Evolutionary conservation across 2,888 invertebrate species (phyloP).

Genomic region (Sacculina carcini): DNA sequence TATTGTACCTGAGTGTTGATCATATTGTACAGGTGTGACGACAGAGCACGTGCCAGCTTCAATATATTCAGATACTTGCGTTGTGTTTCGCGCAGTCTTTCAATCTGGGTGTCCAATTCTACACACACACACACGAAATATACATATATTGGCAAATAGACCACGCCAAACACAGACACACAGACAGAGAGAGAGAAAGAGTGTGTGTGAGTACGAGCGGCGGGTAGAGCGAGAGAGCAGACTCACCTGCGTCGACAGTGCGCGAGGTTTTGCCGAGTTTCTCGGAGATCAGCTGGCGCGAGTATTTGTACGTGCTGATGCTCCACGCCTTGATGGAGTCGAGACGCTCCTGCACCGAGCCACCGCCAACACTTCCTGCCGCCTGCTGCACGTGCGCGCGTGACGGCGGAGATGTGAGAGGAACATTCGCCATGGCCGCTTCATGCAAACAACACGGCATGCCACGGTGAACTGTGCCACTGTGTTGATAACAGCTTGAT

Average conservation of each 20-base stretch:
- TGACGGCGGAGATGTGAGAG: constrained; percentile 1
- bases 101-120: constrained; percentile 84
- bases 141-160: not conserved
- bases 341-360: constrained; percentile 29
- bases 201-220: not conserved
- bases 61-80: constrained; percentile 68
- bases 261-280: constrained; percentile 79
- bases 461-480: too few relatives aligned
- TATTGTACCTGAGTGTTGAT: constrained; percentile 50
- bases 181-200: not conserved
- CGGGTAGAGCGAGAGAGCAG: not conserved
- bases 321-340: constrained; percentile 89
- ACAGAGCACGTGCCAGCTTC: constrained; percentile 54
- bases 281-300: constrained; percentile 83
- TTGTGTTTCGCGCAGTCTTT: constrained; percentile 73
- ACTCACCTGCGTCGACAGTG: constrained; percentile 53
- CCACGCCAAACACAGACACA: not conserved
- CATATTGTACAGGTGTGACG: constrained; percentile 64
- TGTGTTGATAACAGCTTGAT: too few relatives aligned
- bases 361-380: constrained; percentile 21
- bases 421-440: constrained; percentile 3
- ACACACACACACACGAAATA: constrained; percentile 17
- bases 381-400: not conserved
- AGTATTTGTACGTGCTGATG: constrained; percentile 92
- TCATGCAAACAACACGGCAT: too few relatives aligned